Evolutionary conservation across 2,888 invertebrate species (phyloP).

Genomic region (Allophyes oxyacanthae): DNA sequence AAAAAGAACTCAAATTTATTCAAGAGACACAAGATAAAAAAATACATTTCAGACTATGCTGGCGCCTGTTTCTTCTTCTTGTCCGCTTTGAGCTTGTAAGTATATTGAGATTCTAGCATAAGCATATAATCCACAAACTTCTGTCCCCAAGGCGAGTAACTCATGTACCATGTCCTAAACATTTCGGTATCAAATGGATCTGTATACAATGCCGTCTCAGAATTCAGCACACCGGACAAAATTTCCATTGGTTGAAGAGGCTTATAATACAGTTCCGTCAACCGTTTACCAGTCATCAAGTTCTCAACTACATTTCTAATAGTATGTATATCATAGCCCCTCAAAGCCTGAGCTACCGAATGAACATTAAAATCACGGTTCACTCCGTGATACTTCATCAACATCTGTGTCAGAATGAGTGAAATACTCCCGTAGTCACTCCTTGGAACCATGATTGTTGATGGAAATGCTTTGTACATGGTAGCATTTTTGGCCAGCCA

Average conservation of each 20-base stretch:
- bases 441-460: conserved; percentile 86
- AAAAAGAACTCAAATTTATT: too few relatives aligned
- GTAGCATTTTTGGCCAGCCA: conserved; percentile 87
- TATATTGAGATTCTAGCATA: conserved; percentile 74
- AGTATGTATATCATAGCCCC: conserved; percentile 87
- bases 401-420: conserved; percentile 84
- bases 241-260: conserved; percentile 88
- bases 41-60: background rate
- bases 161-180: conserved; percentile 84
- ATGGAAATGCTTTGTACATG: conserved; percentile 89
- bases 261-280: conserved; percentile 84
- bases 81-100: conserved; percentile 74
- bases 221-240: conserved; percentile 77
- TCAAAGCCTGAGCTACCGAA: conserved; percentile 86
- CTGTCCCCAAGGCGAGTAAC: conserved; percentile 74
- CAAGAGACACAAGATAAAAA: background rate
- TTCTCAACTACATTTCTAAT: conserved; percentile 80
- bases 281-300: conserved; percentile 82
- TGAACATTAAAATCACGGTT: conserved; percentile 90
- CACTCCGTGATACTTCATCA: conserved; percentile 90
- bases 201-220: conserved; percentile 69
- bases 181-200: conserved; percentile 81
- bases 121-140: conserved; percentile 72
- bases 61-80: conserved; percentile 68
- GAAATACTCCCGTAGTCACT: conserved; percentile 90